Evolutionary conservation across 2,797 vertebrate genomes (phyloP), one percentile per base, ranked within the genome.

Genomic region (Phataginus tricuspis): DNA sequence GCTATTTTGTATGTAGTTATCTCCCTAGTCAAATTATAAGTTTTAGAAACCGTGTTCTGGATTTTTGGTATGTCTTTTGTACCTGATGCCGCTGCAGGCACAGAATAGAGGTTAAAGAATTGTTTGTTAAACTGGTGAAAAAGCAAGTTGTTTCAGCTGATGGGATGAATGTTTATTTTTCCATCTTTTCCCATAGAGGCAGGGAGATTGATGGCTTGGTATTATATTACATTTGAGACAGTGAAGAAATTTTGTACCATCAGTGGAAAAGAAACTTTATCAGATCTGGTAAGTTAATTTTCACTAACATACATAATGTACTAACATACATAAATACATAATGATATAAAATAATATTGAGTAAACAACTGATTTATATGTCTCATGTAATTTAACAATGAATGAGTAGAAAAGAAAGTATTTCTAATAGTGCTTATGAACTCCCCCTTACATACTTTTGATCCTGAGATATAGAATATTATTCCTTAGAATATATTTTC

Each of bases 171-270:
- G 34, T 91, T 97, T 85, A 51, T 96, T 98, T 98, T 97, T 86
- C 57, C 93, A 13, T 97, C 34, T 98, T 98, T 96, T 96, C 95
- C 97, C 96, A 91, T 98, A 99, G 99, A 99, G 96, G 98, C 98
- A 12, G 99, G 99, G 98, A 99, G 98, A 98, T 98, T 99, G 97
- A 99, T 99, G 99, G 99, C 99, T 0, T 99, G 99, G 96, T 99
- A 99, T 98, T 99, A 99, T 95, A 99, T 99, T 96, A 99, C 99
- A 45, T 99, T 99, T 98, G 99, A 99, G 93, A 99, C 99, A 88
- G 99, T 99, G 98, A 99, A 99, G 97, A 99, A 99, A 80, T 99
- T 99, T 98, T 99, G 98, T 98, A 97, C 97, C 89, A 98, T 99
- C 90, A 97, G 97, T 72, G 99, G 99, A 97, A 99, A 98, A 29